Base-by-base conservation (phyloP, 1,140 invertebrate genomes). In the Drosophila sturtevanti region DNA sequence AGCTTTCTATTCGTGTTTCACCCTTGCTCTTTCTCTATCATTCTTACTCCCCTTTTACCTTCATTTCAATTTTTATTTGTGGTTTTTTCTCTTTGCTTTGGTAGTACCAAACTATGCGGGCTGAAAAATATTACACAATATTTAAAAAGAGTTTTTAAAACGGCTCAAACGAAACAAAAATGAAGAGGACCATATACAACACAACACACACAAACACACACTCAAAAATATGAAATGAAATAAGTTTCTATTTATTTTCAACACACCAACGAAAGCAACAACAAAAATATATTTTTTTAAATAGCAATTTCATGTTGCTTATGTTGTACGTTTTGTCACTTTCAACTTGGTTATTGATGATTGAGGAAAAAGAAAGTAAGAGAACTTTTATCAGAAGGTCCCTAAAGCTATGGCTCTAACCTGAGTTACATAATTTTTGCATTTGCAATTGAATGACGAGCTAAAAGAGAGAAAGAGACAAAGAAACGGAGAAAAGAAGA, bases 361-460 rank as follows among this genome's bases (percentile, higher is more conserved):
- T 31, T 31, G 27, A 31, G 2, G 5, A 48, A 18, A 48, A 10
- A 0, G 0, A 18, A 9, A 41, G 24, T 41, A 16, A 37, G 52
- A 12, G 35, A 48, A 48, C 41, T 48, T 48, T 48, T 4, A 21
- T 4, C 3, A 6, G 18, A 48, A 21, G 16, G 16, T 48, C 41
- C 41, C 18, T 41, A 12, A 37, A 31, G 35, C 22, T 60, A 21
- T 16, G 35, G 11, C 12, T 10, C 7, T 31, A 60, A 60, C 27
- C 58, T 61, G 66, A 44, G 75, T 87, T 86, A 68, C 84, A 89
- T 89, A 73, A 86, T 63, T 68, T 81, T 67, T 81, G 72, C 78
- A 70, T 81, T 77, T 75, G 62, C 66, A 58, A 48, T 73, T 70
- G 52, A 66, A 71, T 63, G 64, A 86, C 9, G 41, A 10, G 41